These are phyloP conservation scores for Antechinus stuartii DNA, from an alignment of 2,113 vertebrate species.

Conservation along the genomic window DNA sequence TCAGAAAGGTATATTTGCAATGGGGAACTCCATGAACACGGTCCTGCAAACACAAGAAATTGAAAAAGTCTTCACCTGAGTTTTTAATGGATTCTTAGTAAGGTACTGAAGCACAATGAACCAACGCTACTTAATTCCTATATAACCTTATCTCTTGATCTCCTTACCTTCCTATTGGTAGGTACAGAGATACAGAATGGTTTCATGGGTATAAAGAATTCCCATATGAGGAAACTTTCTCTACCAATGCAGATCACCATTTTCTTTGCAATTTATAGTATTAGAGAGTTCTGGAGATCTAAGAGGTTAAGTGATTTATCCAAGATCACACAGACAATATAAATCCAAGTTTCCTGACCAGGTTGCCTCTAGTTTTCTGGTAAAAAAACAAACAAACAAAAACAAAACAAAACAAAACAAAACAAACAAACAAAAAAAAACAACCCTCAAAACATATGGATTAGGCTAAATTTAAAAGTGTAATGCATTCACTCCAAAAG, in stretches of 20 bases:
- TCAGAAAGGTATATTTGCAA: constrained; percentile 5
- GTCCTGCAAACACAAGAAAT: not conserved
- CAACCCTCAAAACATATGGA: not conserved
- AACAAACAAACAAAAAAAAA: too few species aligned
- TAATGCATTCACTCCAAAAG: not conserved
- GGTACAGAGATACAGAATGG: not conserved
- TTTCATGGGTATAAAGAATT: not conserved
- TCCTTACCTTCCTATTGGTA: not conserved
- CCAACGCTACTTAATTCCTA: not conserved
- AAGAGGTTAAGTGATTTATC: not conserved
- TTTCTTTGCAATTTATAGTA: not conserved
- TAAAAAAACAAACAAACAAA: too few species aligned
- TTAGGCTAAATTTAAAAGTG: not conserved
- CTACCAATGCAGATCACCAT: not conserved
- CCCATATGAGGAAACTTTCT: not conserved
- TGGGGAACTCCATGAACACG: not conserved
- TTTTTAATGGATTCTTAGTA: not conserved
- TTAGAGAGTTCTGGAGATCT: not conserved
- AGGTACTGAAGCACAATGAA: not conserved
- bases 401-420: too few species aligned
- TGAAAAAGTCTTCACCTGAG: not conserved
- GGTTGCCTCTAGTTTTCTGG: not conserved
- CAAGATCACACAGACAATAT: not conserved
- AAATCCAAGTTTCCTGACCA: not conserved
- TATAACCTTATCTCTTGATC: not conserved